phyloP scores from a whole-genome alignment of 2,113 vertebrate species.

The Carettochelys insculpta region DNA sequence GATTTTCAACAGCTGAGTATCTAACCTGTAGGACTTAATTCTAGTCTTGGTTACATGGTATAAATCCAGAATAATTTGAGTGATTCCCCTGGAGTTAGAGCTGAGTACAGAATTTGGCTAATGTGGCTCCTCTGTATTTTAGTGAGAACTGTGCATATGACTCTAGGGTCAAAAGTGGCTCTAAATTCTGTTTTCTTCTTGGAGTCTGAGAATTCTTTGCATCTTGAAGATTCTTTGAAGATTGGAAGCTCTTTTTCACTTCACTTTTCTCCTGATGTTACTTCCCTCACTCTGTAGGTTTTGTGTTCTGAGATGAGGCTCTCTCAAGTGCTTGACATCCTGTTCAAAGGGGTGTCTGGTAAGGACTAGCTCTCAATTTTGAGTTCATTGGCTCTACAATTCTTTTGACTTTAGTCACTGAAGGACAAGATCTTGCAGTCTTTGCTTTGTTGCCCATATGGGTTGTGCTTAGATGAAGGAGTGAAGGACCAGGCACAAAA shows the following conservation, averaged over 20 bases:
- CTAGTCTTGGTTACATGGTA: background rate
- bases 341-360: background rate
- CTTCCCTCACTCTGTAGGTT: background rate
- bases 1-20: background rate
- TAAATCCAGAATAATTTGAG: background rate
- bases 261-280: background rate
- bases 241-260: background rate
- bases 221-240: background rate
- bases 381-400: background rate
- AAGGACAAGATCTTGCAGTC: background rate
- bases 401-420: background rate
- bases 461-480: background rate
- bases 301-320: background rate
- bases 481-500: background rate
- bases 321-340: background rate
- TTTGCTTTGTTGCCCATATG: background rate
- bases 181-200: background rate
- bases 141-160: background rate
- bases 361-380: background rate
- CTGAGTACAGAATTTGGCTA: background rate
- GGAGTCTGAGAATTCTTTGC: background rate
- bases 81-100: background rate
- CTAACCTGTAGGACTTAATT: background rate
- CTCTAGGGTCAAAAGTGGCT: background rate
- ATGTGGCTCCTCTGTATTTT: background rate